Percentiles rank a stretch among this genome's conserved stretches.
These are phyloP conservation scores for Eupithecia exiguata DNA, from an alignment of 2,888 invertebrate species.

Conservation along the genomic window DNA sequence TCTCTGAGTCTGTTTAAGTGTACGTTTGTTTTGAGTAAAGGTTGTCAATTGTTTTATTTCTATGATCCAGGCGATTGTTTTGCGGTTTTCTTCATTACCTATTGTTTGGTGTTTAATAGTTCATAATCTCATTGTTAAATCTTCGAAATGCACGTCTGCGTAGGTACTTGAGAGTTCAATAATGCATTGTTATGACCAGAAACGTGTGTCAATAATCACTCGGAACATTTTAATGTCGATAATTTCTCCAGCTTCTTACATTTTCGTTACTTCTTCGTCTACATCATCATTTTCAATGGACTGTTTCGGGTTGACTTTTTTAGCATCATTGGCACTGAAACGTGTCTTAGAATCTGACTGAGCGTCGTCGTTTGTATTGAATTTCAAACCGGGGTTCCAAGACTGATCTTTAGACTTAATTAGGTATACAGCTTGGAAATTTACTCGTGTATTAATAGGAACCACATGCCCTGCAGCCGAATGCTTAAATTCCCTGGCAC, in stretches of 20 bases:
- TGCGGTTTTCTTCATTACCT: neutral
- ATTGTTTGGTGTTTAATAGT: constrained; percentile 1
- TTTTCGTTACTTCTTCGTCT: neutral
- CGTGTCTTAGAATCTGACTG: neutral
- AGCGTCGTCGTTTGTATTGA: constrained; percentile 1
- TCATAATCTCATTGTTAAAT: neutral
- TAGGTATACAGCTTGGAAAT: constrained; percentile 9
- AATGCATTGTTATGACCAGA: neutral
- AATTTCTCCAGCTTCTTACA: neutral
- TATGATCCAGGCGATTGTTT: neutral
- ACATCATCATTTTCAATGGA: neutral
- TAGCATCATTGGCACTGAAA: neutral
- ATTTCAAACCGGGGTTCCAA: constrained; percentile 26
- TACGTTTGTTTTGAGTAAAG: constrained; percentile 3
- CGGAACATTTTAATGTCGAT: neutral
- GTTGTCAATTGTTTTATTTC: constrained; percentile 1
- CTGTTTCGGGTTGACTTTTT: neutral
- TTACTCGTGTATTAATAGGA: constrained; percentile 1
- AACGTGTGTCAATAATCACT: neutral
- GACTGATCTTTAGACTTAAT: constrained; percentile 17
- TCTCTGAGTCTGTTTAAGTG: neutral
- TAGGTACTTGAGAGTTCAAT: neutral
- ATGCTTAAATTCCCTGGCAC: constrained; percentile 10
- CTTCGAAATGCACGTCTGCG: neutral
- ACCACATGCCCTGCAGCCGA: neutral